Evolutionary conservation across 2,888 invertebrate species (phyloP).

Genomic region (Lasioglossum morio): DNA sequence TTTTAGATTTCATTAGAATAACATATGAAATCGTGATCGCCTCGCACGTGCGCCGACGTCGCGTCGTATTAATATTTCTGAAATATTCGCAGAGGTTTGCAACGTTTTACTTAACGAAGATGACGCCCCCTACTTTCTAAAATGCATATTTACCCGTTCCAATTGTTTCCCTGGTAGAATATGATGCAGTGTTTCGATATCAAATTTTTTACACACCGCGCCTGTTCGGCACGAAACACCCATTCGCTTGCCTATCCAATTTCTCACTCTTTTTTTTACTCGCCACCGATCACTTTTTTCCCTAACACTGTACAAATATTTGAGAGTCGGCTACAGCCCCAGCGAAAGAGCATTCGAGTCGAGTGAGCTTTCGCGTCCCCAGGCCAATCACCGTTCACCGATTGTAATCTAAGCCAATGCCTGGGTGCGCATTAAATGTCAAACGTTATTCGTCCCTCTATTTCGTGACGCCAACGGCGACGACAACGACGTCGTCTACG

Average conservation of each 20-base stretch:
- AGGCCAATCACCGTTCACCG: conserved; percentile 71
- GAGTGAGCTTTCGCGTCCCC: conserved; percentile 74
- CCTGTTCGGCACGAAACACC: conserved; percentile 59
- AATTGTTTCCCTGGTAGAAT: conserved; percentile 31
- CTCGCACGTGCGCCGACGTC: not conserved
- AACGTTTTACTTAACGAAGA: not conserved
- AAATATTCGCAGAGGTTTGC: not conserved
- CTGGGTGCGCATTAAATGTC: conserved; percentile 81
- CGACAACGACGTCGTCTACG: conserved; percentile 49
- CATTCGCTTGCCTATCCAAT: conserved; percentile 65
- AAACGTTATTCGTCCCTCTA: conserved; percentile 78
- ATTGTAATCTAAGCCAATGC: conserved; percentile 75
- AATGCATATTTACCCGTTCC: not conserved
- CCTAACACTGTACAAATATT: conserved; percentile 74
- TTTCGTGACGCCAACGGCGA: conserved; percentile 68
- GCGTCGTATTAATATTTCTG: not conserved
- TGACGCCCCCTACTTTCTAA: not conserved
- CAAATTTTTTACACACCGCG: conserved; percentile 64
- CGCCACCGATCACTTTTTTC: conserved; percentile 66
- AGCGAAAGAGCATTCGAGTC: conserved; percentile 73
- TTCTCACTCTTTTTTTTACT: conserved; percentile 53
- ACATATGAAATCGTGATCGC: not conserved
- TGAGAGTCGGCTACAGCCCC: conserved; percentile 67
- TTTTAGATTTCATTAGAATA: not conserved
- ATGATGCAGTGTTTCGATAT: conserved; percentile 48